Evolutionary conservation across 2,113 vertebrate genomes (phyloP).

Genomic region (Bagarius yarrelli): DNA sequence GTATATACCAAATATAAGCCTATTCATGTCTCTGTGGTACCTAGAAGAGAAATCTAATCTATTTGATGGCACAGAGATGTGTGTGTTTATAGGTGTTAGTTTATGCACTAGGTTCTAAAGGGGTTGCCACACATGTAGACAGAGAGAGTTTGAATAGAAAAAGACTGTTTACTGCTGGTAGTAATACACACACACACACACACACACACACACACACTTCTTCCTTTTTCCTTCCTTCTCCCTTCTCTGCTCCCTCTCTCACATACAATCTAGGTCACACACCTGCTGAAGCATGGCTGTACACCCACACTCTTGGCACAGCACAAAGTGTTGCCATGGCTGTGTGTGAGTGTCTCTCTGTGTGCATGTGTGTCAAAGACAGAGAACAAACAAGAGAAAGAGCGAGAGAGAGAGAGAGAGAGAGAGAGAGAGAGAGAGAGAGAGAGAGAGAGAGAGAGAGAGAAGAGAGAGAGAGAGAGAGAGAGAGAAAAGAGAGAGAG

Average conservation of each 20-base stretch:
- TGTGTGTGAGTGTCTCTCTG: slow-evolving; percentile 40
- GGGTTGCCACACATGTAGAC: slow-evolving; percentile 19
- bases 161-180: neutral
- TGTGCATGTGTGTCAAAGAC: slow-evolving; percentile 31
- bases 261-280: slow-evolving; percentile 56
- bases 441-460: too few relatives aligned
- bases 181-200: slow-evolving; percentile 19
- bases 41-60: slow-evolving; percentile 44
- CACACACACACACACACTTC: neutral
- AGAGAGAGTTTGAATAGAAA: neutral
- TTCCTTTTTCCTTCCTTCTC: slow-evolving; percentile 30
- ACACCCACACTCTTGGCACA: slow-evolving; percentile 53
- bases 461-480: neutral
- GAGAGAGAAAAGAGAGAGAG: slow-evolving; percentile 16
- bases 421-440: slow-evolving; percentile 29
- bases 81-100: slow-evolving; percentile 27
- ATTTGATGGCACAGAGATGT: slow-evolving; percentile 32
- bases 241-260: slow-evolving; percentile 24
- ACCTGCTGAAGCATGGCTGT: slow-evolving; percentile 54
- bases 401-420: neutral
- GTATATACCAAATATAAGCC: slow-evolving; percentile 29
- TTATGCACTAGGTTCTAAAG: slow-evolving; percentile 41
- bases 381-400: too few relatives aligned
- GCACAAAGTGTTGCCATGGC: slow-evolving; percentile 54
- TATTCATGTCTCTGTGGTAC: slow-evolving; percentile 39